phyloP scores from a whole-genome alignment of 2,888 invertebrate species.

The Melanostoma mellinum region DNA sequence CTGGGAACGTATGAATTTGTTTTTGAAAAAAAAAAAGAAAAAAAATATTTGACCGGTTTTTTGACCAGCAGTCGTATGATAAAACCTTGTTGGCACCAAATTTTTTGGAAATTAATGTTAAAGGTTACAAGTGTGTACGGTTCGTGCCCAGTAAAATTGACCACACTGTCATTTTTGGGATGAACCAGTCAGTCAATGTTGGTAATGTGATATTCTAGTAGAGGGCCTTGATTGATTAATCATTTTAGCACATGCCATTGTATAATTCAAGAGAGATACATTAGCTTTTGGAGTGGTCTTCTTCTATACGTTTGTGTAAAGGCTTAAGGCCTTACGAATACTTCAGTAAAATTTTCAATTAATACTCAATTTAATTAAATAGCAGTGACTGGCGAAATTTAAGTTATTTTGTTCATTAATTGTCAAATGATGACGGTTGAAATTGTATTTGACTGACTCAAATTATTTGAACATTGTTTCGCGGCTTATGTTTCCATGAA shows the following conservation, averaged over 20 bases:
- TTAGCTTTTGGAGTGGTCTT: conserved; percentile 1
- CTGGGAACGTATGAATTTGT: conserved; percentile 46
- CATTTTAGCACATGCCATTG: conserved; percentile 64
- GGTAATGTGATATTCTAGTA: conserved; percentile 68
- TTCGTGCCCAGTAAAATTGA: conserved; percentile 73
- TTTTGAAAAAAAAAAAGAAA: conserved; percentile 22
- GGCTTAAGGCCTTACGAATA: conserved; percentile 12
- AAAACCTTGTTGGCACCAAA: conserved; percentile 59
- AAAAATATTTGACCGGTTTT: conserved; percentile 45
- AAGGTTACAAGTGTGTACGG: conserved; percentile 73
- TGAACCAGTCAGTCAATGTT: conserved; percentile 45
- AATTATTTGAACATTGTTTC: background rate
- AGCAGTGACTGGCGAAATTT: conserved; percentile 43
- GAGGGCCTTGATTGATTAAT: conserved; percentile 70
- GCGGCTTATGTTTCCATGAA: too few relatives aligned
- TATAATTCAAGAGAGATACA: background rate
- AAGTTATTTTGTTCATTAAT: conserved; percentile 54
- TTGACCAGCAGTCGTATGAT: conserved; percentile 38
- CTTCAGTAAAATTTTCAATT: too few relatives aligned
- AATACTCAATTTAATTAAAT: conserved; percentile 48
- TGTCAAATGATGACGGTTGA: conserved; percentile 28
- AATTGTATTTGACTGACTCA: conserved; percentile 25
- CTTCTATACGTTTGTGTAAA: background rate
- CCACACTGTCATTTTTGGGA: conserved; percentile 73
- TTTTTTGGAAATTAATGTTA: conserved; percentile 57